Evolutionary conservation across 1,140 invertebrate genomes (phyloP), one percentile per base, ranked within the genome.

Genomic region (Drosophila nebulosa): DNA sequence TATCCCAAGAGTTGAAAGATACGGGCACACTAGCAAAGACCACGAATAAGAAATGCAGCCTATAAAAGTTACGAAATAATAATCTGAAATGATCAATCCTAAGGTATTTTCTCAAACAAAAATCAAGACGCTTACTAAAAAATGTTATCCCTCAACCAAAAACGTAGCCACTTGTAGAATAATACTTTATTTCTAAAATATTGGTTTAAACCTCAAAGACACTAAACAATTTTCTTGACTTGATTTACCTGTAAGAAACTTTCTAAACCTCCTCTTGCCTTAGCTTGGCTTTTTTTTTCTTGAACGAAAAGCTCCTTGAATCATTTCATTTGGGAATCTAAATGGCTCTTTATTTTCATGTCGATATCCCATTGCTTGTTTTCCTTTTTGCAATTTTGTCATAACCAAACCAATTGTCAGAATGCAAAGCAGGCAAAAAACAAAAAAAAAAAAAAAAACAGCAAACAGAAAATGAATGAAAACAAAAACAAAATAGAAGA

Each of bases 321-420:
- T 6, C 0, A 12, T 30, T 32, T 30, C 52, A 55, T 30, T 27
- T 18, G 14, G 26, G 22, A 22, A 32, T 32, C 12, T 55, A 55
- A 55, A 55, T 55, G 18, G 26, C 52, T 30, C 9, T 30, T 27
- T 4, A 16, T 9, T 18, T 42, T 7, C 16, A 18, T 42, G 16
- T 18, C 39, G 16, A 42, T 42, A 42, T 42, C 16, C 6, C 6
- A 18, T 4, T 53, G 1, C 14, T 30, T 55, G 14, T 55, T 26
- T 30, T 53, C 22, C n/a, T 53, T 53, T 65, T 62, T 50, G 55
- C 55, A 55, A 65, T 58, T 56, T 62, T 36, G 58, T 55, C 65
- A 68, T 62, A 62, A 67, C 56, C 59, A 60, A 42, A 50, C 46
- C 51, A 68, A 62, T 67, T 62, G 59, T 55, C 53, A 18, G 59